Evolutionary conservation across 2,113 vertebrate genomes (phyloP).

Genomic region (Argyrosomus japonicus): DNA sequence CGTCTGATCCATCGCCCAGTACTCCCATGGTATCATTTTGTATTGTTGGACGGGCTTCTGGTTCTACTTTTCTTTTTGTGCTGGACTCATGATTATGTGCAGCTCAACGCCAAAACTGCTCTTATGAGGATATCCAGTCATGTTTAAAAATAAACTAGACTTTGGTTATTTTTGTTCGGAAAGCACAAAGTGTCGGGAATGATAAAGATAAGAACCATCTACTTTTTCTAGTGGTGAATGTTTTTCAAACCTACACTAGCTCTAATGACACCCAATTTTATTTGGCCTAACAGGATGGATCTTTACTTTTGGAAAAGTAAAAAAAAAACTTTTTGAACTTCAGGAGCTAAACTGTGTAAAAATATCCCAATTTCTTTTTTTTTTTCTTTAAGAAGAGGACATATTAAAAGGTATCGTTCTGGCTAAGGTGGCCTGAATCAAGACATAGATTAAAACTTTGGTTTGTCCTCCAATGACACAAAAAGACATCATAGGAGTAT

Average conservation of each 20-base stretch:
- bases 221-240: slow-evolving; percentile 28
- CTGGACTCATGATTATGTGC: slow-evolving; percentile 5
- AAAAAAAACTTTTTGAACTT: no score
- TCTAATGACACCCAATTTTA: neutral
- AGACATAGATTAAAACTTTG: neutral
- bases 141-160: neutral
- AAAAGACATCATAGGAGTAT: neutral
- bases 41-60: slow-evolving; percentile 14
- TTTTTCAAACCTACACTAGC: slow-evolving; percentile 14
- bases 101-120: slow-evolving; percentile 16
- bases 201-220: neutral
- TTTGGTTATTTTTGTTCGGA: slow-evolving; percentile 6
- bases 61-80: slow-evolving; percentile 15
- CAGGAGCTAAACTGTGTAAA: no score
- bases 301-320: no score
- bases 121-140: slow-evolving; percentile 9
- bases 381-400: neutral
- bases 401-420: neutral
- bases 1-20: slow-evolving; percentile 47
- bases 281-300: neutral
- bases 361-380: no score
- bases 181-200: neutral
- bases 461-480: neutral
- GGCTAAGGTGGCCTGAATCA: neutral
- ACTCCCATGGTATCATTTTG: slow-evolving; percentile 50